These are phyloP conservation scores for Silurus asotus DNA, from an alignment of 2,113 vertebrate species.

Conservation along the genomic window DNA sequence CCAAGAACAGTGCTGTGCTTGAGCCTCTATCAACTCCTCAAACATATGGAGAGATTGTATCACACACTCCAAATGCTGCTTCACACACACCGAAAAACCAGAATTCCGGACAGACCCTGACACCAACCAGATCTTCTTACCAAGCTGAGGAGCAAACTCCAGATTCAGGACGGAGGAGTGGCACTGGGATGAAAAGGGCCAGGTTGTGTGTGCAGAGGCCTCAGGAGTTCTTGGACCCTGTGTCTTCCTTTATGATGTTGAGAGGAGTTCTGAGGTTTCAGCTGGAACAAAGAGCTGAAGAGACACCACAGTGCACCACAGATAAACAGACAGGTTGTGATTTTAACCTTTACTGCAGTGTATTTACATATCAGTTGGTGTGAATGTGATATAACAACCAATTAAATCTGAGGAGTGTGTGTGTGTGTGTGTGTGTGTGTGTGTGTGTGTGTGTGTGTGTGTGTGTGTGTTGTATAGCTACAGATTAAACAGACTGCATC, in stretches of 20 bases:
- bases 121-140: background rate
- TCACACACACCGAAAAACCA: background rate
- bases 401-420: background rate
- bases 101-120: background rate
- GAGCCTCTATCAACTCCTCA: background rate
- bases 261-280: conserved; percentile 15
- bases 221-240: conserved; percentile 39
- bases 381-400: background rate
- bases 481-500: background rate
- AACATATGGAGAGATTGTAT: background rate
- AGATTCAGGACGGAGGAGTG: background rate
- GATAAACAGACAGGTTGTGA: conserved; percentile 5
- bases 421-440: no score
- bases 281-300: background rate
- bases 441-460: no score
- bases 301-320: background rate
- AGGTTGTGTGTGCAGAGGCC: background rate
- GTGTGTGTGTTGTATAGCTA: no score
- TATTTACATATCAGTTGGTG: background rate
- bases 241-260: conserved; percentile 43
- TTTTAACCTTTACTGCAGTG: background rate
- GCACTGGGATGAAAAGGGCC: conserved; percentile 13
- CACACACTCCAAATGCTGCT: background rate
- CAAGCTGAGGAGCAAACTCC: background rate
- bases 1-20: background rate